Evolutionary conservation across 2,113 vertebrate genomes (phyloP).

Genomic region (Chiloscyllium plagiosum): DNA sequence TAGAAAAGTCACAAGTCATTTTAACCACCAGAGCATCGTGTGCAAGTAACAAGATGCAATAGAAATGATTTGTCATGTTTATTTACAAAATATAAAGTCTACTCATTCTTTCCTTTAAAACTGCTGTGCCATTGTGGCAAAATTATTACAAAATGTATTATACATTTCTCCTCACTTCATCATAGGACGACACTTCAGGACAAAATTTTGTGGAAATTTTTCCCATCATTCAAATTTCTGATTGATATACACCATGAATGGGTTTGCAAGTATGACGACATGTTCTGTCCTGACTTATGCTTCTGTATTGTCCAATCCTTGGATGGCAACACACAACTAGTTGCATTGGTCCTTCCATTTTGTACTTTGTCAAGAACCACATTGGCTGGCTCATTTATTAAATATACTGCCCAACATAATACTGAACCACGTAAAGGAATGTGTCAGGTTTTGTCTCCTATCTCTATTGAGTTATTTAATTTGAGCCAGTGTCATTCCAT

Average conservation of each 20-base stretch:
- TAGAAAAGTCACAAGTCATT: neutral
- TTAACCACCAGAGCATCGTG: neutral
- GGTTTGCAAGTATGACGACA: neutral
- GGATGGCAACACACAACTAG: neutral
- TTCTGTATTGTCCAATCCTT: neutral
- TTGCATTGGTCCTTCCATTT: neutral
- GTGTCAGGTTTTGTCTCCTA: neutral
- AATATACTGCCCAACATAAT: neutral
- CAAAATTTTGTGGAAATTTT: neutral
- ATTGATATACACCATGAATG: neutral
- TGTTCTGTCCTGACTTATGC: neutral
- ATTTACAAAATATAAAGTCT: conserved; percentile 4
- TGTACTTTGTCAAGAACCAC: neutral
- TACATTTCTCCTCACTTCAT: neutral
- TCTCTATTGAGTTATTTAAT: neutral
- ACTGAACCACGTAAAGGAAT: neutral
- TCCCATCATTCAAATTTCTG: neutral
- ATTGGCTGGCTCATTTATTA: neutral
- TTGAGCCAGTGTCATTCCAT: neutral
- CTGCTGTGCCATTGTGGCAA: neutral
- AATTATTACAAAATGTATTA: neutral
- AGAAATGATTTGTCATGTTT: neutral
- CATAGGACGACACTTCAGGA: neutral
- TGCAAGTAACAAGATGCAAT: neutral
- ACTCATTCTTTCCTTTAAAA: neutral